Base-by-base conservation (phyloP, 2,113 vertebrate species). In the Perognathus longimembris region DNA sequence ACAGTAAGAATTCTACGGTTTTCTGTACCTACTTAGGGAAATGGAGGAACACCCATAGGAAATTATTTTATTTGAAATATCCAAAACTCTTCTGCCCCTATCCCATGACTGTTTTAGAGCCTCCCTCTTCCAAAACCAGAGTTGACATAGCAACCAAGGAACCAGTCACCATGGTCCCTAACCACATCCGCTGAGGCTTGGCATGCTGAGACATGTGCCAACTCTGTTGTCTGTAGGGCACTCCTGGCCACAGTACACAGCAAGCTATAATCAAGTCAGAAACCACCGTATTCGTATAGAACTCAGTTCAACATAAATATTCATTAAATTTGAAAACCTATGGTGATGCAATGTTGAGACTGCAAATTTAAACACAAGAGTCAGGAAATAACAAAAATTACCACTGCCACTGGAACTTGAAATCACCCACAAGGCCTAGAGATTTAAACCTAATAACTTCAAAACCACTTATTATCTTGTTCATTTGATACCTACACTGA, bases 301-400 rank as follows among this genome's bases (percentile, higher is more conserved):
- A 97, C 92, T 95, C 85, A 2, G 85, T 93, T 97, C 92, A 97
- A 97, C 94, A 91, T 97, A 97, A 97, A 97, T 92, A 97, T 57
- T 96, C 89, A 97, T 57, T 97, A 95, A 97, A 97, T 95, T 74
- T 95, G 93, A 97, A 96, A 95, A 87, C 75, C 78, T 97, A 97
- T 57, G 85, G 97, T 96, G 91, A 97, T 97, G 95, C 95, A 97
- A 96, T 93, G 92, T 97, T 97, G 96, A 97, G 96, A 93, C 92
- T 95, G 96, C 94, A 96, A 96, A 96, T 95, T 97, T 97, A 97
- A 96, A 96, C 95, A 96, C 88, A 96, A 97, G 95, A 93, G 92
- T 95, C 95, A 96, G 96, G 91, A 97, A 97, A 94, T 92, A 54
- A 79, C 95, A 97, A 94, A 96, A 96, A 94, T 95, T 95, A 87